Base-by-base conservation (phyloP, 2,888 invertebrate genomes). In the Colostygia pectinataria region DNA sequence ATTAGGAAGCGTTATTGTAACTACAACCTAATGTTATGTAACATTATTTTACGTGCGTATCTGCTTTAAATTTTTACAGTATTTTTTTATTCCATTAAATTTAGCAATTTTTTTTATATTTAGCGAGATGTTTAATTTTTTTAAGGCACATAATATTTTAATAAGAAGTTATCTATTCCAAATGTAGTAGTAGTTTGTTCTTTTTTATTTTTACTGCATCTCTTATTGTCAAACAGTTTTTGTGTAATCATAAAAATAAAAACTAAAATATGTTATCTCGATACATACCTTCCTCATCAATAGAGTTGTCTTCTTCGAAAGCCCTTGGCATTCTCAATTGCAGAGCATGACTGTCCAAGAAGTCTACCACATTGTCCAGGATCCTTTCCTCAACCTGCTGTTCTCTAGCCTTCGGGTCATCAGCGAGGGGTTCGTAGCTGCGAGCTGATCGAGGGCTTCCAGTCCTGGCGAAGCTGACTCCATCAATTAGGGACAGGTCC, bases 291-390 rank as follows among this genome's bases (percentile, higher is more conserved):
- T 90, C 90, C 55, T 87, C 89, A 59, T 89, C 89, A 40, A 87
- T 69, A 0, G 83, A 75, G 62, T 88, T 87, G 23, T 89, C 88
- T 25, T 90, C 89, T 63, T 79, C 80, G 14, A 88, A 83, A 7
- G 83, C 74, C 53, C 81, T 89, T 0, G 90, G 90, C 88, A 90
- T 88, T 60, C 90, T 85, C 7, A 90, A 64, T 58, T 86, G 86
- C 2, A 90, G 59, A 1, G 82, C 83, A 46, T 89, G 89, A 50
- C 71, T 83, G 46, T 90, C 90, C 7, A 90, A 59, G 69, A 90
- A 89, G 63, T 90, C 89, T 0, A 87, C 80, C 0, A 90, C 75
- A 25, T 89, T 89, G 32, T 90, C 90, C 75, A 89, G 64, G 32
- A 90, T 89, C 52, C 90, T 82, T 33, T 90, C 90, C 66, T 89